Base-by-base conservation (phyloP, 2,888 invertebrate genomes). In the Scaptomyza cyrtandrae region DNA sequence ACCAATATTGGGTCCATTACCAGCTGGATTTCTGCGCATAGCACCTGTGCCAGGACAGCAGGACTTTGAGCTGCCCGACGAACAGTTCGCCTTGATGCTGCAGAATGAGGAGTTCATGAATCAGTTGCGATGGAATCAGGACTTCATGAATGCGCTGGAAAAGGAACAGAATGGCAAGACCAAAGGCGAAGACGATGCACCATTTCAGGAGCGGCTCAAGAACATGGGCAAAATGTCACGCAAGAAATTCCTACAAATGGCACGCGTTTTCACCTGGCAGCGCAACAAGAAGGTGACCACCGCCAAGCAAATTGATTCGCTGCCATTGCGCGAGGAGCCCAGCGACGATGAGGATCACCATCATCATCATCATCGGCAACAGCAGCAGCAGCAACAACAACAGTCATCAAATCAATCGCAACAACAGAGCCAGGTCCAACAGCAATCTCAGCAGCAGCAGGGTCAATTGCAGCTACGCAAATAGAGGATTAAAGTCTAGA, bases 91-190 rank as follows among this genome's bases (percentile, higher is more conserved):
- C 0, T 94, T 97, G 71, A 95, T 97, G 91, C 93, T 98, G 60
- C 98, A 98, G 91, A 98, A 98, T 88, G 96, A 97, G 89, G 98
- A 98, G 91, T 98, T 98, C 84, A 95, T 98, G 94, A 95, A 96
- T 46, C 97, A 97, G 89, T 92, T 98, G 37, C 93, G 96, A 63
- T 95, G 96, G 94, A 97, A 98, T 91, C 95, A 96, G 90, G 97
- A 97, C 87, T 98, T 98, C 89, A 95, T 98, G 93, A 95, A 95
- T 27, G 96, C 97, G 1, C 92, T 97, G 50, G 96, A 97, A 88
- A 95, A 94, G 89, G 97, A 97, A 93, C 94, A 94, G 81, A 93
- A 92, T 3, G 93, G 93, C 5, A 91, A 92, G 65, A 90, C 92
- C 29, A 94, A 94, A 54, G 93, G 94, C 31, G 95, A 94, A 39